Base-by-base conservation (phyloP, 2,888 invertebrate genomes). In the Brachyptera putata region DNA sequence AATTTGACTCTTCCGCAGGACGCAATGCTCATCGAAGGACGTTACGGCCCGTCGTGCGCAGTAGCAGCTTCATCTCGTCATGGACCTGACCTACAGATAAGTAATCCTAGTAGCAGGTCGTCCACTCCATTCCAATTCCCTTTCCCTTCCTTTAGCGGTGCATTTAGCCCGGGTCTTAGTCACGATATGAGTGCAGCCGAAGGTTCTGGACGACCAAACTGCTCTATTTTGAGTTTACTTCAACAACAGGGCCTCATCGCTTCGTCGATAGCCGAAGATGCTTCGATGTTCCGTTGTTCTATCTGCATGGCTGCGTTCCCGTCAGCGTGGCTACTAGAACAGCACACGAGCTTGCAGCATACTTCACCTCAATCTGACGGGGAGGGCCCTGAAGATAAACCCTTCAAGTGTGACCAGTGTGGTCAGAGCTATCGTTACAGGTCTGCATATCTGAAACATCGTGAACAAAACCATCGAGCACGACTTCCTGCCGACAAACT, bases 341-440 rank as follows among this genome's bases (percentile, higher is more conserved):
- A 91, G 67, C 91, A 92, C 74, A 89, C 90, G 0, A 85, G 90
- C 0, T 76, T 93, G 18, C 91, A 92, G 71, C 92, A 92, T 74
- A 60, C 57, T 49, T 60, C 56, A 57, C 66, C 37, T 68, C 69
- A 50, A 68, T 72, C 22, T 5, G 61, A 63, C 25, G 65, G 63
- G 9, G 64, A 64, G 43, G 62, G 64, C n/a, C 64, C 67, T 13
- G 87, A 91, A 71, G 92, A 92, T 73, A 93, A 92, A 70, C 91
- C 92, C 13, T 92, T 91, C 76, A 90, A 91, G 41, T 93, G 92
- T 76, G 92, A 92, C 70, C 92, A 92, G 73, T 93, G 92, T 74
- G 92, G 92, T 3, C 92, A 93, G 71, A 89, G 91, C 70, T 93
- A 93, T 77, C 84, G 89, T 67, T 93, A 92, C 74, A 82, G 91